Percentiles rank a stretch among this genome's conserved stretches.
Conservation (phyloP, 2,888 invertebrate species). For the Atrina japonica region DNA sequence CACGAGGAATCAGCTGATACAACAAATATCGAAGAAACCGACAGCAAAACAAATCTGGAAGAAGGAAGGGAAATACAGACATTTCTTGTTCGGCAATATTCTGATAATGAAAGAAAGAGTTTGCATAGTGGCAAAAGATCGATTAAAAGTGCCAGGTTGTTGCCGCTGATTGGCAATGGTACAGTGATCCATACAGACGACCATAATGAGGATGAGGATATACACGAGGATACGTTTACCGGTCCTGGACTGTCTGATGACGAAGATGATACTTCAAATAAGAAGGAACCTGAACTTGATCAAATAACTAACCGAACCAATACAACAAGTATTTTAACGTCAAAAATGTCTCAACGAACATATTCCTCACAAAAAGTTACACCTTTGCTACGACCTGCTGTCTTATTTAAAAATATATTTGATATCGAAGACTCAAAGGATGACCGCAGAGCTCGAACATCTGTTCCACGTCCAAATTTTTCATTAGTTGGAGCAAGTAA, state of each 20-base stretch:
- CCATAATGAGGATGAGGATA: neutral
- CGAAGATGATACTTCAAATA: conserved; percentile 9
- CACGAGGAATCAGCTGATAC: too few species aligned
- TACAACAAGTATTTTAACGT: neutral
- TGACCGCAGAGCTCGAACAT: conserved; percentile 4
- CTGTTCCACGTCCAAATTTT: neutral
- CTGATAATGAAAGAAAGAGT: too few species aligned
- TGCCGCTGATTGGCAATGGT: neutral
- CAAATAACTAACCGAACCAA: neutral
- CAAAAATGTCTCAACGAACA: conserved; percentile 1
- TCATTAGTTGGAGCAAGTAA: conserved; percentile 15
- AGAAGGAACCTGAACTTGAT: neutral
- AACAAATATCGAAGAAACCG: too few species aligned
- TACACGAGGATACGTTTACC: neutral
- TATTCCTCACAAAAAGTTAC: conserved; percentile 17
- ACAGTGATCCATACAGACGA: neutral
- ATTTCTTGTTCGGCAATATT: too few species aligned
- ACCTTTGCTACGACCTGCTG: conserved; percentile 4
- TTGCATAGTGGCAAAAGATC: too few species aligned
- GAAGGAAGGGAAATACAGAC: too few species aligned
- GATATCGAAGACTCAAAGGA: neutral
- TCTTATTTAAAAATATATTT: conserved; percentile 2
- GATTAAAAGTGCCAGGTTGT: too few species aligned
- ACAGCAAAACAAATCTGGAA: too few species aligned
- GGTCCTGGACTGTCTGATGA: conserved; percentile 25